A percentile compares a stretch with the other conserved stretches of the same genome.
Conservation (phyloP, 1,140 invertebrate species). For the Cardiocondyla obscurior region DNA sequence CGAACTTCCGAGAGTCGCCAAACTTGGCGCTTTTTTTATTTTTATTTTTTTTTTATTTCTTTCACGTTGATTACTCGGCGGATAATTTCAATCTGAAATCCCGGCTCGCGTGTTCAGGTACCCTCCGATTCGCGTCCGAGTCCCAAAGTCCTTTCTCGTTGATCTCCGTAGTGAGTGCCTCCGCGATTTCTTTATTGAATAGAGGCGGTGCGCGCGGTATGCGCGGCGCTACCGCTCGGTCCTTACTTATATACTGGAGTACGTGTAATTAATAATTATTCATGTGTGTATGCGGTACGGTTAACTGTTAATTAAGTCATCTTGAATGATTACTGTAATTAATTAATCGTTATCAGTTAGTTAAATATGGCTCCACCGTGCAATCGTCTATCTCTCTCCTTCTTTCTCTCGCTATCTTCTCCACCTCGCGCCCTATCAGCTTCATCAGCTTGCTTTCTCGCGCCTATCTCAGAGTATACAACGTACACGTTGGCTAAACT, state of each 20-base stretch:
- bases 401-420: conserved; percentile 45
- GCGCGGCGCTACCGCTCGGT: conserved; percentile 70
- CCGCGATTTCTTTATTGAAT: conserved; percentile 79
- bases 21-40: background rate
- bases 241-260: conserved; percentile 73
- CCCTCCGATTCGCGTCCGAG: conserved; percentile 81
- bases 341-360: conserved; percentile 81
- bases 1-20: background rate
- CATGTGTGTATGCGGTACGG: conserved; percentile 78
- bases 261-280: conserved; percentile 81
- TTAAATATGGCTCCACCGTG: conserved; percentile 81
- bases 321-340: conserved; percentile 80
- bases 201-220: conserved; percentile 73
- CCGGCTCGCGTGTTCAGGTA: conserved; percentile 69
- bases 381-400: conserved; percentile 71
- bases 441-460: conserved; percentile 59
- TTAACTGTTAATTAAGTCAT: conserved; percentile 82
- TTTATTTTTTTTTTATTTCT: background rate
- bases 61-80: background rate
- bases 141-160: conserved; percentile 69
- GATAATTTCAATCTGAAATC: conserved; percentile 24
- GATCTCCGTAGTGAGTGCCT: conserved; percentile 82
- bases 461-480: conserved; percentile 79
- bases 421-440: conserved; percentile 51
- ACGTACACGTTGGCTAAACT: conserved; percentile 81